These are phyloP conservation scores for Lepidurus arcticus DNA, from an alignment of 1,140 invertebrate genomes.

Conservation along the genomic window DNA sequence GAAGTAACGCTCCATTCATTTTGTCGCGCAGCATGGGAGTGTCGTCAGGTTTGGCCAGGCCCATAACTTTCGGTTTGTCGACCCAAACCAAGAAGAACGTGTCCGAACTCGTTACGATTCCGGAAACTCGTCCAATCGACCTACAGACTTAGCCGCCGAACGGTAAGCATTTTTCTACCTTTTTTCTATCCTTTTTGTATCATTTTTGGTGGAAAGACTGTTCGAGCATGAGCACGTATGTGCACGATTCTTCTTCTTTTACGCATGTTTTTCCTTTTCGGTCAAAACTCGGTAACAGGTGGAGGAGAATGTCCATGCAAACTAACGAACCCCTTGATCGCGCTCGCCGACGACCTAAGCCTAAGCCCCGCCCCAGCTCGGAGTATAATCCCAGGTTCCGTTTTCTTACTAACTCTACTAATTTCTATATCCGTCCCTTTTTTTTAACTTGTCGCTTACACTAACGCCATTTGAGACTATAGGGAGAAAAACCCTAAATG, in stretches of 20 bases:
- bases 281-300: background rate
- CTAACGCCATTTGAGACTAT: background rate
- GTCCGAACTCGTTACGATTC: slow-evolving; percentile 37
- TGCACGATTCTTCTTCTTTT: background rate
- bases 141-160: background rate
- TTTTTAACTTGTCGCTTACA: background rate
- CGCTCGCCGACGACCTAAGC: background rate
- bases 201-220: background rate
- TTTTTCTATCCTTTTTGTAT: too few relatives aligned
- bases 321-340: background rate
- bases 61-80: slow-evolving; percentile 87
- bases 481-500: too few relatives aligned
- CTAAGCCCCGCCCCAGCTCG: background rate
- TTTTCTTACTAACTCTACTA: background rate
- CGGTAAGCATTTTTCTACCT: background rate
- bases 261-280: background rate
- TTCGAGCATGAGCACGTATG: background rate
- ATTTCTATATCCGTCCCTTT: background rate
- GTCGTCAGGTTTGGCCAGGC: slow-evolving; percentile 80
- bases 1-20: background rate
- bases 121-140: background rate
- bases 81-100: slow-evolving; percentile 79
- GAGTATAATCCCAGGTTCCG: slow-evolving; percentile 20
- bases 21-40: slow-evolving; percentile 55
- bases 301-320: background rate